Conservation (phyloP, 2,113 vertebrate genomes). For the pig (Sus scrofa) region DNA sequence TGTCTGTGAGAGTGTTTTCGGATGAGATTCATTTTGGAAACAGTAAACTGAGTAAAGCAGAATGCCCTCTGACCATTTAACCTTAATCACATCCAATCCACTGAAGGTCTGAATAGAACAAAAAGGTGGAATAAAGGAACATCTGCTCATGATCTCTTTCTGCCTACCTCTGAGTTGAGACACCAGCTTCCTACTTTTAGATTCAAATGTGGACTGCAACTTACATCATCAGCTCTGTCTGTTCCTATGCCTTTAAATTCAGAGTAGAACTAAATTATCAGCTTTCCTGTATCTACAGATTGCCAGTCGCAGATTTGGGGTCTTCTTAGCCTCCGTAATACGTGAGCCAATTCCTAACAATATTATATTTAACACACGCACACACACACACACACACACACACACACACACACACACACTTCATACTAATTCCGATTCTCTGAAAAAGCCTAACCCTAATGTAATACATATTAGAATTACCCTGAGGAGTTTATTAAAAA, state of each 20-base stretch:
- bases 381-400: neutral
- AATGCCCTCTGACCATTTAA: neutral
- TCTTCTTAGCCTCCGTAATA: neutral
- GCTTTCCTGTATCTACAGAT: neutral
- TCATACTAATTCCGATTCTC: constrained; percentile 12
- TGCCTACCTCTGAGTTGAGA: neutral
- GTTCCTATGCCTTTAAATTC: neutral
- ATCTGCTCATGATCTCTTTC: neutral
- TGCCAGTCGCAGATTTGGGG: neutral
- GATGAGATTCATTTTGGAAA: neutral
- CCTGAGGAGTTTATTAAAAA: constrained; percentile 47
- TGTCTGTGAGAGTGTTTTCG: neutral
- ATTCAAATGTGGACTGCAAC: neutral
- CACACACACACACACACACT: neutral
- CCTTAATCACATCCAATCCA: neutral
- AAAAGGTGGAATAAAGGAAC: neutral
- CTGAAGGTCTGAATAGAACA: neutral
- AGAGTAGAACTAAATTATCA: neutral
- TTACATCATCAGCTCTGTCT: neutral
- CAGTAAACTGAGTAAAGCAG: neutral
- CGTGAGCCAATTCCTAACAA: neutral
- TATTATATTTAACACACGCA: neutral
- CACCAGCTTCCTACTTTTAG: neutral
- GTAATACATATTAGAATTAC: neutral
- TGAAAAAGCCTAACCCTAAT: constrained; percentile 5